Conservation (phyloP, 2,113 vertebrate species). For the Pyxicephalus adspersus region DNA sequence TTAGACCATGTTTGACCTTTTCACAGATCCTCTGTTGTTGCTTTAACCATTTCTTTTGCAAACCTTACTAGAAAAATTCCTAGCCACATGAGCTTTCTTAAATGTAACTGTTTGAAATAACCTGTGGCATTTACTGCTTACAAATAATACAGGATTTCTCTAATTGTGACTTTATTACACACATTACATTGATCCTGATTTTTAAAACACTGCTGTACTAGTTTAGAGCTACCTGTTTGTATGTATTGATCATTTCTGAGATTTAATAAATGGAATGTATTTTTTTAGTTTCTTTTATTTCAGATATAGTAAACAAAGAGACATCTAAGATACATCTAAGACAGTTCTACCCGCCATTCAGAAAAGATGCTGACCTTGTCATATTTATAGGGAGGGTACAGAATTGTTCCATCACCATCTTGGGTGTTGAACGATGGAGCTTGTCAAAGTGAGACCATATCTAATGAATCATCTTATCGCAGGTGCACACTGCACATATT, state of each 20-base stretch:
- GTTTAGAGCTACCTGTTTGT: neutral
- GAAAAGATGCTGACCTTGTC: constrained; percentile 97
- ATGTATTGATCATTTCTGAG: constrained; percentile 10
- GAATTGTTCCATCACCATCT: constrained; percentile 97
- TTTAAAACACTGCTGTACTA: neutral
- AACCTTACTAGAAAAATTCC: no score
- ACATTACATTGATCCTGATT: neutral
- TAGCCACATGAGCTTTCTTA: no score
- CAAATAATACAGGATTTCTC: no score
- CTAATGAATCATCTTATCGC: constrained; percentile 99
- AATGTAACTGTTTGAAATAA: no score
- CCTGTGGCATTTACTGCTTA: no score
- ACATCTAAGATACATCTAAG: constrained; percentile 69
- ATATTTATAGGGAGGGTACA: constrained; percentile 91
- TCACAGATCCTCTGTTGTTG: neutral
- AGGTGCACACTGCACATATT: constrained; percentile 94
- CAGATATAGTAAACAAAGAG: constrained; percentile 70
- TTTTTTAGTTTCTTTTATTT: constrained; percentile 44
- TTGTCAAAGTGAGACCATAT: constrained; percentile 91
- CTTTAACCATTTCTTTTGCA: neutral
- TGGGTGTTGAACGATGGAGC: constrained; percentile 96
- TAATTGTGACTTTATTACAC: no score
- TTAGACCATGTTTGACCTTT: no score
- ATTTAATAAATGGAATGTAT: constrained; percentile 20
- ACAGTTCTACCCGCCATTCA: constrained; percentile 62